Percentiles rank a stretch among this genome's conserved stretches.
Evolutionary conservation across 2,888 invertebrate genomes (phyloP).

Genomic region (Stratiomys singularior): DNA sequence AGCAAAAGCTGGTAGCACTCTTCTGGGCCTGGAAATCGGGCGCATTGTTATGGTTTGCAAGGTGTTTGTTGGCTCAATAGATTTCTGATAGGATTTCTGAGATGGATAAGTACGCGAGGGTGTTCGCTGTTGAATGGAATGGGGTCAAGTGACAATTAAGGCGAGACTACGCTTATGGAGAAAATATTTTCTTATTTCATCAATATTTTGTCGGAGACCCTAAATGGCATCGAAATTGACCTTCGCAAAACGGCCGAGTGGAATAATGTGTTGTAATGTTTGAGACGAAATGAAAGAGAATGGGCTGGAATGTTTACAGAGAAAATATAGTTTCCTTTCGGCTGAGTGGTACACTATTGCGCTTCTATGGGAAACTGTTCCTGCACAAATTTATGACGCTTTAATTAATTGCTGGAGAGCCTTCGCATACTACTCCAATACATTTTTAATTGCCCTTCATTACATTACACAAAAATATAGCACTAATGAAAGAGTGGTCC

Average conservation of each 20-base stretch:
- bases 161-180: neutral
- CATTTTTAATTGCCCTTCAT: too few species aligned
- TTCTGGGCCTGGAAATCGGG: neutral
- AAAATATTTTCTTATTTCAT: neutral
- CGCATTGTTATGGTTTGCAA: neutral
- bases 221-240: neutral
- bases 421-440: too few species aligned
- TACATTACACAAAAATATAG: too few species aligned
- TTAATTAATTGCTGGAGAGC: too few species aligned
- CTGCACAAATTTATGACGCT: too few species aligned
- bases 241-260: neutral
- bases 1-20: slow-evolving; percentile 10
- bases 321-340: too few species aligned
- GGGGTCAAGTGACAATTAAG: slow-evolving; percentile 26
- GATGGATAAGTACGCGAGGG: neutral
- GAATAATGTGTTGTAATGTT: neutral
- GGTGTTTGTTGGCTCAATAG: slow-evolving; percentile 13
- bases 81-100: slow-evolving; percentile 9
- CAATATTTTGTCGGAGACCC: neutral
- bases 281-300: too few species aligned
- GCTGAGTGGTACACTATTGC: too few species aligned
- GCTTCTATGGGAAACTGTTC: too few species aligned
- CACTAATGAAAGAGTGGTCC: too few species aligned
- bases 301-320: too few species aligned
- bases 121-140: neutral